Base-by-base conservation (phyloP, 1,140 invertebrate genomes). In the Glossosoma conforme region DNA sequence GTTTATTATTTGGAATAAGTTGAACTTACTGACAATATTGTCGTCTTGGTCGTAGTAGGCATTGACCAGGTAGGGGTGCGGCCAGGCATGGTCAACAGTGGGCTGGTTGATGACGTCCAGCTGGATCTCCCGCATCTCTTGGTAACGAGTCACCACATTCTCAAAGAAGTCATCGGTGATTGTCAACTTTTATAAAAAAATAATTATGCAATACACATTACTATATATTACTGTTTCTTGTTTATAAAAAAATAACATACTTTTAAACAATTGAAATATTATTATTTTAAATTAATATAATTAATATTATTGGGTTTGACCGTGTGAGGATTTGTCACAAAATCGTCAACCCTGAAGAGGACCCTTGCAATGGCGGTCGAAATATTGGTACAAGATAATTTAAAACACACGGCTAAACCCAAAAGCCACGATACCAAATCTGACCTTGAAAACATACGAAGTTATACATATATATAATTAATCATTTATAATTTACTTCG, bases 21-120 rank as follows among this genome's bases (percentile, higher is more conserved):
- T n/a, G n/a, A n/a, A 43, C 72, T 78, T 72, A 82, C 81, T 79
- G 44, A 84, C 81, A 37, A 75, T 74, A 61, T 84, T 84, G 40
- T 78, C 72, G 37, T 78, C 75, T 2, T 76, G 70, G 60, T 80
- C 77, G 63, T 85, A 84, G 64, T 80, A 84, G 6, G 76, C 76
- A 58, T 72, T 77, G 11, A 77, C 70, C n/a, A 70, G 64, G 51
- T 70, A 77, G 1, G 76, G 76, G 59, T 71, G 68, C 3, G 72
- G 68, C 60, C 68, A 71, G 24, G 70, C 72, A 49, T 8, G 52
- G 64, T 47, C 51, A 52, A 42, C 22, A 36, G 24, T 6, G n/a
- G 19, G 25, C 13, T 32, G 36, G 42, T 52, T 25, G 22, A 37
- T n/a, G n/a, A 22, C 33, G 4, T 22, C 33, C 38, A 54, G 28